Percentiles rank a stretch among this genome's conserved stretches.
These are phyloP conservation scores for Salvelinus sp. DNA, from an alignment of 2,113 vertebrate genomes.

Conservation along the genomic window DNA sequence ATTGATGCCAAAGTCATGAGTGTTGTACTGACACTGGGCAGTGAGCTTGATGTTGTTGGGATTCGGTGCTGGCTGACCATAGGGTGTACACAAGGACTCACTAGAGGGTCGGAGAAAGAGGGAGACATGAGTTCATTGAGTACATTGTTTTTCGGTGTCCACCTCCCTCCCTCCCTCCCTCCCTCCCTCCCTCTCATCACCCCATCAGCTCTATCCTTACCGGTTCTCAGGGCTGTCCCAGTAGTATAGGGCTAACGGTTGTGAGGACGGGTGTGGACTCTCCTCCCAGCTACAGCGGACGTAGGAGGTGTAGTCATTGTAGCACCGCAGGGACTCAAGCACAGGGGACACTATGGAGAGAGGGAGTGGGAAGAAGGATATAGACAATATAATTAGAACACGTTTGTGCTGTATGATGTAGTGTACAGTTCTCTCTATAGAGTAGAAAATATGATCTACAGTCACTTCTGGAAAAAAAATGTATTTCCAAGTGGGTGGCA, in stretches of 20 bases:
- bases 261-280: neutral
- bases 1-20: fast-evolving
- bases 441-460: too few relatives aligned
- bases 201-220: neutral
- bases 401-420: too few relatives aligned
- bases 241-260: neutral
- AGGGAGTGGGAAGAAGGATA: neutral
- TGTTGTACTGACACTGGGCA: constrained; percentile 47
- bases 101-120: neutral
- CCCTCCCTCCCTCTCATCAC: neutral
- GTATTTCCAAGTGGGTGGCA: too few relatives aligned
- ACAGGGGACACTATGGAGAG: neutral
- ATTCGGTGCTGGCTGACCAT: neutral
- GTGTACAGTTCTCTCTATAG: too few relatives aligned
- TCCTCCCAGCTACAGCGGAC: neutral
- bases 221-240: neutral
- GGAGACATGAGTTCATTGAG: neutral
- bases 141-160: too few relatives aligned
- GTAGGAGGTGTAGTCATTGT: neutral
- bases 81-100: constrained; percentile 38
- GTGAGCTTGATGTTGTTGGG: neutral
- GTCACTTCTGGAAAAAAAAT: too few relatives aligned
- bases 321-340: neutral
- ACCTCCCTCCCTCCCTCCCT: neutral
- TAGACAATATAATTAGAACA: neutral